These are phyloP conservation scores for Toxotes lorentzi DNA, from an alignment of 2,797 vertebrate genomes.

Conservation along the genomic window DNA sequence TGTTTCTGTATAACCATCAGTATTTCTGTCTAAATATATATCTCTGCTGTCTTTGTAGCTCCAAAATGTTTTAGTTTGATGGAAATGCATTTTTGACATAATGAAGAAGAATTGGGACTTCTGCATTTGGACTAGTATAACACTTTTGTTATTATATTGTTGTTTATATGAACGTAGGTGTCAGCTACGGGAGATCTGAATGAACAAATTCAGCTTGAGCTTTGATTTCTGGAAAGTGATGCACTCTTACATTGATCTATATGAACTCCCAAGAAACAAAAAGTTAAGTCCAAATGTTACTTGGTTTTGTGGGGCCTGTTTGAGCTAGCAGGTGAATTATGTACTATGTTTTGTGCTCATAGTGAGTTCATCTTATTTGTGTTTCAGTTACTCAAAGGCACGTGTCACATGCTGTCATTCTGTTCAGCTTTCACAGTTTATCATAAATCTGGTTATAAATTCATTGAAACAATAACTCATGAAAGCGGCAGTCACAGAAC, in stretches of 20 bases:
- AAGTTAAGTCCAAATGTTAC: not conserved
- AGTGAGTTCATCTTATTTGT: not conserved
- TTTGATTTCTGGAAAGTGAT: not conserved
- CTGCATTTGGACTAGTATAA: not conserved
- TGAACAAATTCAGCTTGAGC: not conserved
- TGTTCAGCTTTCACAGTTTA: not conserved
- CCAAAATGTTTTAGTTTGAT: not conserved
- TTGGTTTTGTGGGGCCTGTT: not conserved
- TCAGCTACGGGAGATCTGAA: not conserved
- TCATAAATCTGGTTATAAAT: not conserved
- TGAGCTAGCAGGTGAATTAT: not conserved
- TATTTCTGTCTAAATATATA: not conserved
- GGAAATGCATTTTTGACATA: not conserved
- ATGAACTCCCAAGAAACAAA: not conserved
- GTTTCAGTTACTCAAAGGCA: not conserved
- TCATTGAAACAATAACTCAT: not conserved
- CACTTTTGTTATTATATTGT: not conserved
- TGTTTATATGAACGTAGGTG: not conserved
- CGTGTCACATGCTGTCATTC: not conserved
- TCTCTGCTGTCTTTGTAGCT: not conserved
- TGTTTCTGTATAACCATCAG: constrained; percentile 1
- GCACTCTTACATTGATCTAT: not conserved
- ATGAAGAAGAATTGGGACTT: not conserved
- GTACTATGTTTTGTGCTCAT: not conserved
- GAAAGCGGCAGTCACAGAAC: not conserved